These are phyloP conservation scores for Pollenia griseotomentosa DNA, from an alignment of 2,888 invertebrate genomes.

Conservation along the genomic window DNA sequence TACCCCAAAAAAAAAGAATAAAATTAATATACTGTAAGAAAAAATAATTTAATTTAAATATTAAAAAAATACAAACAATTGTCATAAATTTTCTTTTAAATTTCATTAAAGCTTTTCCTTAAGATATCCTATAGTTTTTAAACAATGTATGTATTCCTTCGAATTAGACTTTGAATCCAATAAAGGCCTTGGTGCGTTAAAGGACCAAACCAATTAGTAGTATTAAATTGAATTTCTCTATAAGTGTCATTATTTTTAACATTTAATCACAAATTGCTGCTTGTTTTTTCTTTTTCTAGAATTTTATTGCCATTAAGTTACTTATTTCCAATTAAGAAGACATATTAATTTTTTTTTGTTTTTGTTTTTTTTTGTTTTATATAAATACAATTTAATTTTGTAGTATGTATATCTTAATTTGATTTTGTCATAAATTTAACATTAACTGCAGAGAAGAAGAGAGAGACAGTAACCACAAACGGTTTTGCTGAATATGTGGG, in stretches of 20 bases:
- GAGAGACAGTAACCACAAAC: background rate
- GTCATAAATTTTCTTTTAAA: too few relatives aligned
- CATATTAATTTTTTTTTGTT: conserved; percentile 41
- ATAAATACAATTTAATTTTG: too few relatives aligned
- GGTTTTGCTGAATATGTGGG: conserved; percentile 27
- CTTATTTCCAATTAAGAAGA: conserved; percentile 2
- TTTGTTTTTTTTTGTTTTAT: conserved; percentile 1
- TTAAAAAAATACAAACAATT: too few relatives aligned
- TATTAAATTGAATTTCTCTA: background rate
- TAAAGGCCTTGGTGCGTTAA: too few relatives aligned
- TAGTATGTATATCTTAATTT: conserved; percentile 7
- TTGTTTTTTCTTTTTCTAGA: conserved; percentile 1
- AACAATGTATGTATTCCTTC: too few relatives aligned
- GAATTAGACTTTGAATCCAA: too few relatives aligned
- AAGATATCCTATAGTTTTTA: too few relatives aligned
- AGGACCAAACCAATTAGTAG: background rate
- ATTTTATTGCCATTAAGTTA: conserved; percentile 44
- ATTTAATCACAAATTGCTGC: conserved; percentile 6
- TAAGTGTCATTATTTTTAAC: conserved; percentile 24
- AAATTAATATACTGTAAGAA: too few relatives aligned
- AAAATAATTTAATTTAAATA: too few relatives aligned
- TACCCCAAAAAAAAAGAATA: too few relatives aligned
- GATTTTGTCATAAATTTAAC: conserved; percentile 54
- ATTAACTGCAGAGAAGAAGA: conserved; percentile 16
- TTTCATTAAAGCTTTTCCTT: too few relatives aligned